A percentile compares a stretch with the other conserved stretches of the same genome.
phyloP scores from a whole-genome alignment of 2,113 vertebrate species.

The Varanus komodoensis region DNA sequence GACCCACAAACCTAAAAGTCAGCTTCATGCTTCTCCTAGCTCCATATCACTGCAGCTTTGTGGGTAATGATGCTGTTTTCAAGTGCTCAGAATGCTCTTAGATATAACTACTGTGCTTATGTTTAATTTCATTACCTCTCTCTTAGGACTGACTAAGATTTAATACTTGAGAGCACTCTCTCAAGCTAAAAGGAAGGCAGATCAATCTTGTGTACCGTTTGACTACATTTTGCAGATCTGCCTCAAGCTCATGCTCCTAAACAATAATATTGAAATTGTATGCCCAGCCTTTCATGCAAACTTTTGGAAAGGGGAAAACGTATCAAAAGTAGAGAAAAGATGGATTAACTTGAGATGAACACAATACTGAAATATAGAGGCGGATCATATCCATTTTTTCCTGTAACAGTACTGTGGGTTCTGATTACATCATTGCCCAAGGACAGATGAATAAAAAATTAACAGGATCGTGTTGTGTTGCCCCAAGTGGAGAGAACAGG shows the following conservation, averaged over 20 bases:
- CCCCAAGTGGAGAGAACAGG: no score
- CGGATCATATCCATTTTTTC: conserved; percentile 51
- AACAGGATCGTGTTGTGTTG: not conserved
- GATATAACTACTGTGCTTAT: not conserved
- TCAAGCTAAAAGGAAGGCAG: not conserved
- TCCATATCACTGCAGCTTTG: not conserved
- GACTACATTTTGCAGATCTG: not conserved
- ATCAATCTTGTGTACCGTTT: conserved; percentile 15
- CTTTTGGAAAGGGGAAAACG: conserved; percentile 8
- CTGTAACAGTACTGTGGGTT: conserved; percentile 44
- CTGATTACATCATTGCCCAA: conserved; percentile 27
- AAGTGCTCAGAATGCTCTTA: conserved; percentile 3
- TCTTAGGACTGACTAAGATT: conserved; percentile 28
- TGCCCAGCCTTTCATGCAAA: not conserved
- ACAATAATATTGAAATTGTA: not conserved
- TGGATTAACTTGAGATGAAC: conserved; percentile 10
- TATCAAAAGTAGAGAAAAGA: conserved; percentile 1
- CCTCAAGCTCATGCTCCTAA: not conserved
- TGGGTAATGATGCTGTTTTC: not conserved
- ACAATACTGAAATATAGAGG: conserved; percentile 52
- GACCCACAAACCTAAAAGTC: not conserved
- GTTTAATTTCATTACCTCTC: conserved; percentile 16
- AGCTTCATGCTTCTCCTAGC: not conserved
- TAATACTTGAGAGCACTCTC: conserved; percentile 14
- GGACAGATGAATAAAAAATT: conserved; percentile 33